These are phyloP conservation scores for Neofelis nebulosa DNA, from an alignment of 2,113 vertebrate genomes.

Conservation along the genomic window DNA sequence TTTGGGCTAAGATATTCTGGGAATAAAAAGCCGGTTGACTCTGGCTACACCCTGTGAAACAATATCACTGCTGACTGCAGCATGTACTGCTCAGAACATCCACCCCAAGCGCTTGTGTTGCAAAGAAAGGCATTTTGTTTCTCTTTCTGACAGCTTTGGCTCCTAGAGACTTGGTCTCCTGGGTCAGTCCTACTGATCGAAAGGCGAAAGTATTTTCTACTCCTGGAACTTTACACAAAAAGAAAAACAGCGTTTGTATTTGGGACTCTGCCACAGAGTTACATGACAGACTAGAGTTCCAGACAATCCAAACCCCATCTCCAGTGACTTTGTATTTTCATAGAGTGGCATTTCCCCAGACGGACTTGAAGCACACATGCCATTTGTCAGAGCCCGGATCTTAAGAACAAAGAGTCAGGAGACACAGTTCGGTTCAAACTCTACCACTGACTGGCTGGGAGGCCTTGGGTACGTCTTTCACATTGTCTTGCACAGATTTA, in stretches of 20 bases:
- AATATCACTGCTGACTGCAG: not conserved
- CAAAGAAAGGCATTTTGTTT: not conserved
- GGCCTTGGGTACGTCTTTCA: not conserved
- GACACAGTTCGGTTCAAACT: not conserved
- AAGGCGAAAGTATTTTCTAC: not conserved
- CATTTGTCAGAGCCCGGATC: not conserved
- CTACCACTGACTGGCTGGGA: fast-evolving
- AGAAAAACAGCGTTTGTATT: not conserved
- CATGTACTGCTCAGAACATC: not conserved
- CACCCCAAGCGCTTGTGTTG: not conserved
- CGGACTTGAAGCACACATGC: not conserved
- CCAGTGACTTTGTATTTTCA: not conserved
- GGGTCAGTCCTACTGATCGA: not conserved
- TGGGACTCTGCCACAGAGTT: not conserved
- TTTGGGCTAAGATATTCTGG: constrained; percentile 42
- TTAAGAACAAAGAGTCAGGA: not conserved
- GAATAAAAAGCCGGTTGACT: constrained; percentile 45
- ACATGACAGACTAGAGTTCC: not conserved
- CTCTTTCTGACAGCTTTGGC: not conserved
- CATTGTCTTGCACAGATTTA: not conserved
- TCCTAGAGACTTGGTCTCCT: not conserved
- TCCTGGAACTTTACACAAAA: not conserved
- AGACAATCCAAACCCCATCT: not conserved
- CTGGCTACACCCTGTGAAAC: not conserved
- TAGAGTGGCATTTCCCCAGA: not conserved